A percentile compares a stretch with the other conserved stretches of the same genome.
Conservation (phyloP, 2,113 vertebrate species). For the Coryphaenoides rupestris region DNA sequence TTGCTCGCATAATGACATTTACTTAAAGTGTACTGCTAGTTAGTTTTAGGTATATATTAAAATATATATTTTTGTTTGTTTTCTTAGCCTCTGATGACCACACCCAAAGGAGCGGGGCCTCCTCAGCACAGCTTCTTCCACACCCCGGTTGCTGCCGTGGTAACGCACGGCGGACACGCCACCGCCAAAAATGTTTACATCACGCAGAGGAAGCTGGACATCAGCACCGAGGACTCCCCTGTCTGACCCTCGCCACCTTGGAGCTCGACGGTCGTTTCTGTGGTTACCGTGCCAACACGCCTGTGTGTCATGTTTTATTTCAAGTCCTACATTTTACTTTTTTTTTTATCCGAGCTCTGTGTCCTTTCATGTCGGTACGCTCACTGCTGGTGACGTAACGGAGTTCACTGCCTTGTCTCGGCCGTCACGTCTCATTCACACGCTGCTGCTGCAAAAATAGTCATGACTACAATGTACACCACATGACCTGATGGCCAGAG, state of each 20-base stretch:
- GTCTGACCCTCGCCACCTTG: not conserved
- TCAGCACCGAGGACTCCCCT: slow-evolving; percentile 75
- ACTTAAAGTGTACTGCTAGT: too few species aligned
- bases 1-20: too few species aligned
- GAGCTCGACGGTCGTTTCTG: not conserved
- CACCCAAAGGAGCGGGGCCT: slow-evolving; percentile 73
- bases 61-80: not conserved
- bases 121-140: slow-evolving; percentile 83
- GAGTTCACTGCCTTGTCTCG: too few species aligned
- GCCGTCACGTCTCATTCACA: too few species aligned
- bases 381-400: too few species aligned
- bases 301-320: not conserved
- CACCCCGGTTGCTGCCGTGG: slow-evolving; percentile 72
- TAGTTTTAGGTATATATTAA: not conserved
- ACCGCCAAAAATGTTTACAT: slow-evolving; percentile 70
- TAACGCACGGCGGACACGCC: slow-evolving; percentile 44
- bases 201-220: slow-evolving; percentile 87
- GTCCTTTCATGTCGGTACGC: too few species aligned
- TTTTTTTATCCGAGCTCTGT: too few species aligned
- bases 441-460: too few species aligned
- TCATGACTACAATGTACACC: too few species aligned
- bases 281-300: too few species aligned
- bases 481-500: too few species aligned
- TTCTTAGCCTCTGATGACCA: slow-evolving; percentile 74
- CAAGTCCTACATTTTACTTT: not conserved